phyloP scores from a whole-genome alignment of 2,888 invertebrate genomes.

The Phania funesta region DNA sequence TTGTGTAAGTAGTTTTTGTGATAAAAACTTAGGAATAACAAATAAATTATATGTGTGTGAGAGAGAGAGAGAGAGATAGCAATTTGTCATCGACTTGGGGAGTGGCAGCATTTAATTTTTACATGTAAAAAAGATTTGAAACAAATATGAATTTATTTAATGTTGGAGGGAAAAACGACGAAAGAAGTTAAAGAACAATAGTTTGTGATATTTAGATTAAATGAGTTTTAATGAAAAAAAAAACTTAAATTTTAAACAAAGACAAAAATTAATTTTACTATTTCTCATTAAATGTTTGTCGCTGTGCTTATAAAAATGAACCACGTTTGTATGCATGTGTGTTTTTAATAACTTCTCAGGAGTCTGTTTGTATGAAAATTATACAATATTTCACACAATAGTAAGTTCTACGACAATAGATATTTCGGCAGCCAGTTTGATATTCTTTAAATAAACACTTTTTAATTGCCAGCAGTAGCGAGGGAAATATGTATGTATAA shows the following conservation, averaged over 20 bases:
- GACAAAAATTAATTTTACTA: background rate
- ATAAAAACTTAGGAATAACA: conserved; percentile 23
- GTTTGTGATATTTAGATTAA: background rate
- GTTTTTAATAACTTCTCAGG: background rate
- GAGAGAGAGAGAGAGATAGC: background rate
- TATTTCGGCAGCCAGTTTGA: too few species aligned
- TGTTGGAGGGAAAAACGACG: background rate
- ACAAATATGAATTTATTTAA: background rate
- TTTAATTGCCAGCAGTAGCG: too few species aligned
- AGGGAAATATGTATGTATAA: too few species aligned
- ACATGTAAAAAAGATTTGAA: background rate
- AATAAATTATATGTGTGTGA: conserved; percentile 48
- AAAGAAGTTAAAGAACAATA: background rate
- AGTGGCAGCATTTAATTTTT: conserved; percentile 32
- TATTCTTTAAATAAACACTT: too few species aligned
- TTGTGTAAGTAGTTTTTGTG: conserved; percentile 18
- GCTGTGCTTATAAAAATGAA: background rate
- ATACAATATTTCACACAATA: too few species aligned
- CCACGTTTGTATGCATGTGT: background rate
- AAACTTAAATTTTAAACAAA: background rate
- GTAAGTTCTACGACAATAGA: too few species aligned
- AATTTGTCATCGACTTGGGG: conserved; percentile 9
- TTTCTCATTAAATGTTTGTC: background rate
- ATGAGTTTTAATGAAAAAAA: background rate
- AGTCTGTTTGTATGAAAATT: too few species aligned